A percentile compares a stretch with the other conserved stretches of the same genome.
Evolutionary conservation across 2,888 invertebrate genomes (phyloP).

Genomic region (Ypsolopha sequella): DNA sequence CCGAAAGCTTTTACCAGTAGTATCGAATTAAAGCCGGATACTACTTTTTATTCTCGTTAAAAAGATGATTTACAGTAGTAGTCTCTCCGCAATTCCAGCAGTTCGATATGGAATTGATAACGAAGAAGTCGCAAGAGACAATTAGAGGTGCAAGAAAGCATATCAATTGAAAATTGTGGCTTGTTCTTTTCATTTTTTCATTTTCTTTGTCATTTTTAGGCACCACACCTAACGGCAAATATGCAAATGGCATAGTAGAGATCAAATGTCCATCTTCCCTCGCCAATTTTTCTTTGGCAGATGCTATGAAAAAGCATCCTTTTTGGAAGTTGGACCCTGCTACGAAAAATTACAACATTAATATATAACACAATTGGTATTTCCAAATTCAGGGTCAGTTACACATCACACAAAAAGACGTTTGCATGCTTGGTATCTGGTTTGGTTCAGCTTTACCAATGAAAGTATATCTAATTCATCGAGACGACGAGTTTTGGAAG

Average conservation of each 20-base stretch:
- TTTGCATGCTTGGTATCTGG: constrained; percentile 8
- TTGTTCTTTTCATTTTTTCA: no score
- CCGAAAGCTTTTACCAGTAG: no score
- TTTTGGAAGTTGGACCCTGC: neutral
- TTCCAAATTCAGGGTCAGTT: constrained; percentile 8
- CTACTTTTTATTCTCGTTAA: no score
- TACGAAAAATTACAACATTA: neutral
- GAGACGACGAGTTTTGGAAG: constrained; percentile 7
- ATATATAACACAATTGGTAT: constrained; percentile 5
- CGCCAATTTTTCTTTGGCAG: neutral
- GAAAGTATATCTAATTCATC: constrained; percentile 1
- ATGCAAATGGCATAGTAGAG: neutral
- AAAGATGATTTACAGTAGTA: no score
- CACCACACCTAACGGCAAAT: constrained; percentile 7
- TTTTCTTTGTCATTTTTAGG: no score
- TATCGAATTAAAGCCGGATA: no score
- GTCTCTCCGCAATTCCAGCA: no score
- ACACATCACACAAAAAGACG: constrained; percentile 7
- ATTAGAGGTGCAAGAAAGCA: no score
- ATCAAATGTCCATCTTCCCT: neutral
- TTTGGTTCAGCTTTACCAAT: neutral
- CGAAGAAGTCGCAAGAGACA: no score
- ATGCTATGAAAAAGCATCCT: neutral
- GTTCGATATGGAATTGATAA: no score
- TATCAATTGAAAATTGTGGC: no score